Evolutionary conservation across 2,888 invertebrate species (phyloP), one percentile per base, ranked within the genome.

Genomic region (Fragum sueziense): DNA sequence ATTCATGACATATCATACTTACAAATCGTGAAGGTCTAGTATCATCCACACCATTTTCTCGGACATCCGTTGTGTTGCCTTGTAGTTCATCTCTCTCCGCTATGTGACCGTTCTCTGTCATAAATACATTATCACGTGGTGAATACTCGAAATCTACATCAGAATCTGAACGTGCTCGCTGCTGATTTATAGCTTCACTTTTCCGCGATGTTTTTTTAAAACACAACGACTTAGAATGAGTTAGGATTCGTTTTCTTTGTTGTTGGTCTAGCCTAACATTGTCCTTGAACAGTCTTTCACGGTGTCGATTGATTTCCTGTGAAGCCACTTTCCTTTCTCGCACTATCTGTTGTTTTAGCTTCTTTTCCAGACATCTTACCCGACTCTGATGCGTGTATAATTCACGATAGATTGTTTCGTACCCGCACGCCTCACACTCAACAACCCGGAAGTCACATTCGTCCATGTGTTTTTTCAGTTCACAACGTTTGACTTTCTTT

Each of bases 341-440:
- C 17, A 86, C 87, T 20, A 90, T 80, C 69, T 89, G 88, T 67
- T 90, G 89, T 27, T 87, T 87, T 14, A 90, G 79, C 74, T 88
- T 88, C 73, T 85, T 85, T 76, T 88, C 89, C 61, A 90, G 77
- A 73, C 90, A 90, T 22, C 84, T 74, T 4, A 79, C 86, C 27
- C 86, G 71, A 77, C 86, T 89, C 77, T 89, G 90, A 68, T 90
- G 90, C 6, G 88, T 87, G 67, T 87, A 88, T 9, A 90, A 74
- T 33, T 90, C 87, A 27, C 80, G 62, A 74, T 85, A 88, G n/a
- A 88, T 57, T 17, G 87, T 88, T 14, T 70, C 69, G 34, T 83
- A 62, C 20, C 88, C 89, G 77, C 90, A 90, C 0, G 89, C 90
- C 61, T 90, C 90, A 74, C 90, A 90, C 37, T 82, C 82, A 31